Evolutionary conservation across 2,113 vertebrate genomes (phyloP).

Genomic region (Sitta europaea): DNA sequence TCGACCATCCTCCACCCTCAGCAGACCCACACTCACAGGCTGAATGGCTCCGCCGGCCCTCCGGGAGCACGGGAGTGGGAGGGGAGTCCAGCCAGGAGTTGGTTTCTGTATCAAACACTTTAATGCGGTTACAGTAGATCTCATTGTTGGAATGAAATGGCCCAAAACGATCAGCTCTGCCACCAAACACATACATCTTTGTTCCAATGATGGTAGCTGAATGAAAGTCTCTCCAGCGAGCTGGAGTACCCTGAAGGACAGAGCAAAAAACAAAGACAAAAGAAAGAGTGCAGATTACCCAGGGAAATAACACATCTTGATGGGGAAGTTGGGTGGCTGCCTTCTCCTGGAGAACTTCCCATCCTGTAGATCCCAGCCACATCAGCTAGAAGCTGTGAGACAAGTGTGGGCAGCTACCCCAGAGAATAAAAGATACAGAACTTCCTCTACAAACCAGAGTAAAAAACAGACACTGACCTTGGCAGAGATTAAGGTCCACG

Average conservation of each 20-base stretch:
- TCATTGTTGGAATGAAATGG: conserved; percentile 98
- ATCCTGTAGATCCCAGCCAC: background rate
- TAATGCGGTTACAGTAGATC: conserved; percentile 98
- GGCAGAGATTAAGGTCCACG: conserved; percentile 89
- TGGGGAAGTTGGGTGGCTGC: background rate
- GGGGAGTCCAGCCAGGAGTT: conserved; percentile 91
- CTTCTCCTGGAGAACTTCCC: background rate
- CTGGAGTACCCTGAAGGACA: conserved; percentile 83
- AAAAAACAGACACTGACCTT: conserved; percentile 77
- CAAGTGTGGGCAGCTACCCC: background rate
- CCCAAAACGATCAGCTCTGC: conserved; percentile 92
- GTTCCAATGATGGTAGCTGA: conserved; percentile 93
- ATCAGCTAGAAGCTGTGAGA: background rate
- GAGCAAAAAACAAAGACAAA: background rate
- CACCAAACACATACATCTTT: conserved; percentile 97
- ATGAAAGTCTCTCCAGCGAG: conserved; percentile 97
- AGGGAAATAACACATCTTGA: background rate
- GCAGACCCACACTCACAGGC: conserved; percentile 83
- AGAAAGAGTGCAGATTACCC: background rate
- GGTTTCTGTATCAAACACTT: conserved; percentile 92
- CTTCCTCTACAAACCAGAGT: background rate
- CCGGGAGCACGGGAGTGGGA: conserved; percentile 80
- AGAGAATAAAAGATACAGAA: background rate
- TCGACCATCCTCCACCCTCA: background rate
- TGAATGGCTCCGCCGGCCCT: conserved; percentile 94